Conservation (phyloP, 23 tunicate genomes). For the Halocynthia roretzi region DNA sequence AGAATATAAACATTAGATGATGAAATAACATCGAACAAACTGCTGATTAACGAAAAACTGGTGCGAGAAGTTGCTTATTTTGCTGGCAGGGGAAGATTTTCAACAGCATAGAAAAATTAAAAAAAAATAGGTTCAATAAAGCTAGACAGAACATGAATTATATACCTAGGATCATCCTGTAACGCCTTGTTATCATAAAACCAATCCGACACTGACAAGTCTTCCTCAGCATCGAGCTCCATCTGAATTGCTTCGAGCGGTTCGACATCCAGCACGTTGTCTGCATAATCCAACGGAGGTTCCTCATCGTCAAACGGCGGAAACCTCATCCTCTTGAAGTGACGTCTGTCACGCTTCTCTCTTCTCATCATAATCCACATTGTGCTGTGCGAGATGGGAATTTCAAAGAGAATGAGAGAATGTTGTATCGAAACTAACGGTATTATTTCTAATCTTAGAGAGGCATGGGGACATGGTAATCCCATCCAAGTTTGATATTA, state of each 20-base stretch:
- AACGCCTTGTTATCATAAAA: constrained; percentile 93
- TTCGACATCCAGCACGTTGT: constrained; percentile 96
- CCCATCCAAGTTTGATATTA: too few species aligned
- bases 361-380: constrained; percentile 99
- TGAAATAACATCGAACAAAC: background rate
- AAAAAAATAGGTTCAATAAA: too few species aligned
- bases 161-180: constrained; percentile 72
- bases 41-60: too few species aligned
- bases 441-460: too few species aligned
- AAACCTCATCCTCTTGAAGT: constrained; percentile 97
- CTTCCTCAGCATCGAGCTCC: constrained; percentile 98
- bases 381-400: constrained; percentile 30
- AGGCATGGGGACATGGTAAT: too few species aligned
- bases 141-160: too few species aligned
- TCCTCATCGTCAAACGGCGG: constrained; percentile 99
- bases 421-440: too few species aligned
- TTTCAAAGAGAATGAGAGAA: too few species aligned
- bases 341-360: constrained; percentile 98
- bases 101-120: too few species aligned
- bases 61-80: too few species aligned
- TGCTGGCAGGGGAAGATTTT: too few species aligned
- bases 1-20: background rate
- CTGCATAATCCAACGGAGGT: constrained; percentile 99
- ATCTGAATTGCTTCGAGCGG: constrained; percentile 96
- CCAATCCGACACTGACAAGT: constrained; percentile 86